These are phyloP conservation scores for Drosophila lacicola DNA, from an alignment of 2,888 invertebrate species.

Conservation along the genomic window DNA sequence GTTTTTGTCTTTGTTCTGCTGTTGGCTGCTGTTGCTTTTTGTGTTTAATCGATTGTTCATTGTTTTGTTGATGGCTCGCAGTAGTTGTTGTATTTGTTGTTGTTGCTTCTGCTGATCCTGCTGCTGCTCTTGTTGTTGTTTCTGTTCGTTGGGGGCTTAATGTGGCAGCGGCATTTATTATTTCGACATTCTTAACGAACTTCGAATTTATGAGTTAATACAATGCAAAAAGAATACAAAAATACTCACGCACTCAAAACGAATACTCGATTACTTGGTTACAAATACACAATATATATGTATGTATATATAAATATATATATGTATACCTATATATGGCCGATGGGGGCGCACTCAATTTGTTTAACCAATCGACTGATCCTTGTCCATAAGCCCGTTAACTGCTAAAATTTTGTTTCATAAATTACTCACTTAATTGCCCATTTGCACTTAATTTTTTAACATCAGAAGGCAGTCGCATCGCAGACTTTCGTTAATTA, in stretches of 20 bases:
- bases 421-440: conserved; percentile 75
- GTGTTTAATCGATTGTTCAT: conserved; percentile 81
- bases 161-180: conserved; percentile 80
- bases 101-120: not conserved
- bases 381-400: conserved; percentile 54
- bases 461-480: conserved; percentile 29
- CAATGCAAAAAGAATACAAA: conserved; percentile 63
- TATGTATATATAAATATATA: too few relatives aligned
- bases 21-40: conserved; percentile 66
- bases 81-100: conserved; percentile 41
- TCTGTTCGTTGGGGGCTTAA: conserved; percentile 61
- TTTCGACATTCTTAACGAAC: conserved; percentile 83
- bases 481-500: conserved; percentile 59
- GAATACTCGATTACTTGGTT: conserved; percentile 12
- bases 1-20: conserved; percentile 69
- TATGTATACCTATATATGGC: not conserved
- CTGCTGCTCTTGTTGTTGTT: conserved; percentile 14
- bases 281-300: conserved; percentile 1
- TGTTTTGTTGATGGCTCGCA: conserved; percentile 66
- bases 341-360: conserved; percentile 52
- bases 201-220: conserved; percentile 82
- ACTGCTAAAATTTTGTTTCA: conserved; percentile 62
- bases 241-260: conserved; percentile 39
- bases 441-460: conserved; percentile 80
- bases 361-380: conserved; percentile 64